These are phyloP conservation scores for Zosterops japonicus DNA, from an alignment of 2,113 vertebrate species.

Conservation along the genomic window DNA sequence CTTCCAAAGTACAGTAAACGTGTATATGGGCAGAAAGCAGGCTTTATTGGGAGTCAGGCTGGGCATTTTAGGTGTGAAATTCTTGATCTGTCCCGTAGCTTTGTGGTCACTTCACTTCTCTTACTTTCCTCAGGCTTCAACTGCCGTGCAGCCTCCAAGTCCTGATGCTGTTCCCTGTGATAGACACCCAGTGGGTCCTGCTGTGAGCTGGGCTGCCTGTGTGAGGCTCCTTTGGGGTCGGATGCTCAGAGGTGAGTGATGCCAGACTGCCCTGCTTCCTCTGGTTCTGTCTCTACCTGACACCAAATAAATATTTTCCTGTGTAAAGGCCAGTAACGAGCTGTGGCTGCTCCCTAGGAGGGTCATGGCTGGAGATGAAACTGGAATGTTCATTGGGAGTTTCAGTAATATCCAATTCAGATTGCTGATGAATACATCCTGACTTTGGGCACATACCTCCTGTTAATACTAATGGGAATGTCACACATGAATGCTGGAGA, in stretches of 20 bases:
- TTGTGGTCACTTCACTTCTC: background rate
- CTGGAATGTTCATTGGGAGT: background rate
- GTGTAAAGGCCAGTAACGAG: background rate
- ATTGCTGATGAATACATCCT: slow-evolving; percentile 51
- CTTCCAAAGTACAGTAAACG: background rate
- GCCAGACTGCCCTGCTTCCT: background rate
- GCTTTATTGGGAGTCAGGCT: background rate
- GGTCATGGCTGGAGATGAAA: background rate
- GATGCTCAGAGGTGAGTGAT: background rate
- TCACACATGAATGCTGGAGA: slow-evolving; percentile 62
- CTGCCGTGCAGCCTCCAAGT: rapidly evolving
- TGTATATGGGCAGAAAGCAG: background rate
- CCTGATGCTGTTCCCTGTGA: background rate
- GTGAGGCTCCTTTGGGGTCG: background rate
- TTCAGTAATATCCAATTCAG: slow-evolving; percentile 43
- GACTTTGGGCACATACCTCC: slow-evolving; percentile 46
- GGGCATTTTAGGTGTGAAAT: background rate
- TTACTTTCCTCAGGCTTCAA: background rate
- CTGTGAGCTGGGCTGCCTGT: background rate
- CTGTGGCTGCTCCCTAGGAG: background rate
- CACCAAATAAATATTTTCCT: background rate
- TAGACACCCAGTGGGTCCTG: background rate
- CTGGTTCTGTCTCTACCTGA: background rate
- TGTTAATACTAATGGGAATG: slow-evolving; percentile 64
- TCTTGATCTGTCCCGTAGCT: background rate